Evolutionary conservation across 2,113 vertebrate species (phyloP), one percentile per base, ranked within the genome.

Genomic region (Potamarius usumacintae): DNA sequence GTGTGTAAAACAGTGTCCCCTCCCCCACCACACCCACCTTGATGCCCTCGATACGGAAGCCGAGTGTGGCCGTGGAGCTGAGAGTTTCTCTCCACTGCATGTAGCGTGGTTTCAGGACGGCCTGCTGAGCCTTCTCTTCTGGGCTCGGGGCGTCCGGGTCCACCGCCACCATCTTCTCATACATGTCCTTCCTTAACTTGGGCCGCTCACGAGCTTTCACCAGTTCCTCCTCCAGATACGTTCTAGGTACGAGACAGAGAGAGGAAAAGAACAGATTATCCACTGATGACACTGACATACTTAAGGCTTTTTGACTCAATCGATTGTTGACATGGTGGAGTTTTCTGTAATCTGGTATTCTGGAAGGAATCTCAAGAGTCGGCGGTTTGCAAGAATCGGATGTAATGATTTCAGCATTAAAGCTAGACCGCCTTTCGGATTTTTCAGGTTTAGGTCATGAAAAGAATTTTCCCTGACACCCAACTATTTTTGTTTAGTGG

Each of bases 31-130:
- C 42, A 42, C 42, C 93, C 84, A 98, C 97, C 97, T 96, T 97
- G 90, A 97, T 95, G 90, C 97, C 97, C 88, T 98, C 97, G 0
- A 98, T 97, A 72, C 97, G 96, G 93, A 98, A 98, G 82, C 97
- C 97, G 17, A 98, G 88, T 0, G 96, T 96, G 76, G 96, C 95
- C 0, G 96, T 97, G 1, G 97, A 98, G 92, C 97, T 98, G 72
- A 97, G 93, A 0, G 96, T 96, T 92, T 98, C 97, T 78, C 97
- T 93, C 97, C 97, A 98, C 90, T 97, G 97, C 97, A 98, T 98
- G 93, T 98, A 98, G 85, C 97, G 95, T 2, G 97, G 96, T 89
- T 98, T 98, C 78, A 97, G 94, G 72, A 98, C 89, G 0, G 95
- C 97, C 30, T 95, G 93, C 93, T 96, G 96, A 7, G 92, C 92